Conservation (phyloP, 2,113 vertebrate genomes). For the Callorhinus ursinus region DNA sequence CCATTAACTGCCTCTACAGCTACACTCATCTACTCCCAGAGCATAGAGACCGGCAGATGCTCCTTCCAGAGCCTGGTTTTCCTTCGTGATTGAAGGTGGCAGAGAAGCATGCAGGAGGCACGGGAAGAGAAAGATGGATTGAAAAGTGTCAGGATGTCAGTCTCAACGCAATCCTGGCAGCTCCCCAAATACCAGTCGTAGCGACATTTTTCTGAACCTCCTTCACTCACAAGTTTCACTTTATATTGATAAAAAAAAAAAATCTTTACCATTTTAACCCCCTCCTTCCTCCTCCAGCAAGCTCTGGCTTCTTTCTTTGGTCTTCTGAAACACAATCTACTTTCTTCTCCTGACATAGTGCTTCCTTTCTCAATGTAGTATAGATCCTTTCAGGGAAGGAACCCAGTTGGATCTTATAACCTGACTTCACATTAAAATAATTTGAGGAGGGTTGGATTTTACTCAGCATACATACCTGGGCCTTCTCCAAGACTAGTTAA, state of each 20-base stretch:
- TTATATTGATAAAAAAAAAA: not conserved
- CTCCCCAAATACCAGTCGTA: not conserved
- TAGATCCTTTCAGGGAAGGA: not conserved
- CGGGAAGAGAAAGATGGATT: not conserved
- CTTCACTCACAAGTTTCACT: slow-evolving; percentile 39
- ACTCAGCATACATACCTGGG: not conserved
- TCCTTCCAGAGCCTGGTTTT: not conserved
- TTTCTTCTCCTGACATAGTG: not conserved
- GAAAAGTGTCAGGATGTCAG: slow-evolving; percentile 8
- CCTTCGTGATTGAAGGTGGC: not conserved
- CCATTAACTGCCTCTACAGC: not conserved
- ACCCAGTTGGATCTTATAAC: not conserved
- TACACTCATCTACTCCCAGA: not conserved
- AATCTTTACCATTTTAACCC: not conserved
- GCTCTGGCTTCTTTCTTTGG: not conserved
- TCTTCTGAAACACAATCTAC: not conserved
- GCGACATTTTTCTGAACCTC: slow-evolving; percentile 35
- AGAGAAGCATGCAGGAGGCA: not conserved
- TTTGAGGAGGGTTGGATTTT: not conserved
- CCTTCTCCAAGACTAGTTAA: not conserved
- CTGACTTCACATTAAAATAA: not conserved
- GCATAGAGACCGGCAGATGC: not conserved
- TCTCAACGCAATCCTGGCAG: not conserved
- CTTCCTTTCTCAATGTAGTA: not conserved
- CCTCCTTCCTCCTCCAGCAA: not conserved